Conservation (phyloP, 2,113 vertebrate species). For the Motacilla alba region DNA sequence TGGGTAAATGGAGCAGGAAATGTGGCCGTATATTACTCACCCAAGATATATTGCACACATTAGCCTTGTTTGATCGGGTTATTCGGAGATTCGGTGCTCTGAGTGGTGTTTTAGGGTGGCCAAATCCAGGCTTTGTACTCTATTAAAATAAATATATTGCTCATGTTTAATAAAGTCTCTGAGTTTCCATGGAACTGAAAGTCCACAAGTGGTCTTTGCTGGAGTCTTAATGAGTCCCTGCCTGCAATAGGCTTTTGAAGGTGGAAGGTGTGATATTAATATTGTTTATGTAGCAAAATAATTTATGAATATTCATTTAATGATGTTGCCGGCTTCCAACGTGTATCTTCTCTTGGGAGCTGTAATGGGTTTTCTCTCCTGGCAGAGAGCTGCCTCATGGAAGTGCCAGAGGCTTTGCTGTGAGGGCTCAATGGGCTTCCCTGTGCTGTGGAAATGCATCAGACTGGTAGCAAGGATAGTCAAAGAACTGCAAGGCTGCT, state of each 20-base stretch:
- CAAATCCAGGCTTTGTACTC: slow-evolving; percentile 49
- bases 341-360: neutral
- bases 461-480: neutral
- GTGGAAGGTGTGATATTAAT: slow-evolving; percentile 32
- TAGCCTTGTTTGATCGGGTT: slow-evolving; percentile 52
- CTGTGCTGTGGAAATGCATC: neutral
- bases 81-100: accelerated
- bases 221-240: slow-evolving; percentile 28
- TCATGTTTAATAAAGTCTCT: slow-evolving; percentile 29
- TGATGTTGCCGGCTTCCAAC: neutral
- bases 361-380: neutral
- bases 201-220: neutral
- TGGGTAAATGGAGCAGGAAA: slow-evolving; percentile 67
- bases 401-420: neutral
- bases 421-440: accelerated
- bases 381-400: neutral
- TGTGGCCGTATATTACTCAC: slow-evolving; percentile 49
- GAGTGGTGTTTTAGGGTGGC: slow-evolving; percentile 51
- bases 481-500: neutral
- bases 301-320: slow-evolving; percentile 56
- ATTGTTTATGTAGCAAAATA: slow-evolving; percentile 13
- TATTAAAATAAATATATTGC: slow-evolving; percentile 52
- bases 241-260: slow-evolving; percentile 9
- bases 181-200: neutral
- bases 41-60: slow-evolving; percentile 62